Percentiles rank a stretch among this genome's conserved stretches.
These are phyloP conservation scores for Alethe castanea DNA, from an alignment of 2,113 vertebrate species.

Conservation along the genomic window DNA sequence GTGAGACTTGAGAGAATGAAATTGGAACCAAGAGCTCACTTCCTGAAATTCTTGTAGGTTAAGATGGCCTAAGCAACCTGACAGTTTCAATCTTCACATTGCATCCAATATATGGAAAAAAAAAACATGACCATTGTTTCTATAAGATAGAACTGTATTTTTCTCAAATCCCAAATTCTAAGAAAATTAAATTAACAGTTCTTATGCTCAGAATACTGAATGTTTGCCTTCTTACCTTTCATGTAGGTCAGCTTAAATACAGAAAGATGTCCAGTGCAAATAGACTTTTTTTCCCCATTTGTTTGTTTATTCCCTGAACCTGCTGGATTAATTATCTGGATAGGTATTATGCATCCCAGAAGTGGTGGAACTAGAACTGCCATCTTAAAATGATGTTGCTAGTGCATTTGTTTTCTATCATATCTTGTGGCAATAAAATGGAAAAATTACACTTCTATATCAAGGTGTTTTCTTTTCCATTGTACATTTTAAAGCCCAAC, in stretches of 20 bases:
- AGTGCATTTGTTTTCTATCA: neutral
- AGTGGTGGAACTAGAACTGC: neutral
- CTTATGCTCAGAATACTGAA: neutral
- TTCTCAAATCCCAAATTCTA: neutral
- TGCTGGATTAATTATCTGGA: neutral
- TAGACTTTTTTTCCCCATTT: fast-evolving
- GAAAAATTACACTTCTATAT: neutral
- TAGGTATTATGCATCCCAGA: neutral
- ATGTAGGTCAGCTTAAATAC: neutral
- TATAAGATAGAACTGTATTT: neutral
- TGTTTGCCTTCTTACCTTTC: neutral
- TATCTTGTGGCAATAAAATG: neutral
- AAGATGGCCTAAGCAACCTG: neutral
- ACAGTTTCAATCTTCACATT: neutral
- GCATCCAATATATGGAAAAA: neutral
- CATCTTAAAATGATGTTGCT: neutral
- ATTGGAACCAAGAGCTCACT: neutral
- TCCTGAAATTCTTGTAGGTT: neutral
- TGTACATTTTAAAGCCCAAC: neutral
- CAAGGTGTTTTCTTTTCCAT: neutral
- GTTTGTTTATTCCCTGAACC: neutral
- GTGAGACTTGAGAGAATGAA: neutral
- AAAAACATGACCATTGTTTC: neutral
- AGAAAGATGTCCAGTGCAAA: neutral
- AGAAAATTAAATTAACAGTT: neutral